Evolutionary conservation across 2,888 invertebrate genomes (phyloP), one percentile per base, ranked within the genome.

Genomic region (Chloroclystis v-ata): DNA sequence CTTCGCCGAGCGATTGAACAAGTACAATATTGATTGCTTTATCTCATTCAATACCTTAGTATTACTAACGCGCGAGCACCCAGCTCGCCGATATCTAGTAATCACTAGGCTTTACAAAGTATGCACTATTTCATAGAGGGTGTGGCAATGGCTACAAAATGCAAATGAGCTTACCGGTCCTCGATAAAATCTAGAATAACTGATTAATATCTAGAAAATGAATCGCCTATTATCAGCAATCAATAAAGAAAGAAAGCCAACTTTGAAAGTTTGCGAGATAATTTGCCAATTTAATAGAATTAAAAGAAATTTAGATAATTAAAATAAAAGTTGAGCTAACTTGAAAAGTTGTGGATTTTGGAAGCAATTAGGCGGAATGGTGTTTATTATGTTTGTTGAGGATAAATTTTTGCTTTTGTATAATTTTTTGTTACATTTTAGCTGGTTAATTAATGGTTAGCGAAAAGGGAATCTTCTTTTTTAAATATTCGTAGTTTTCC

Each of bases 161-260:
- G 52, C 37, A 52, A 52, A 52, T 49, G 48, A 48, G 49, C 37
- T 40, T 43, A 28, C 42, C 35, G 32, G 35, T 46, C 46, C 40
- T 20, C 16, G 35, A 35, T 35, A 35, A 35, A 35, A 28, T 43
- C 50, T 50, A 50, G 50, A 39, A 50, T 39, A 12, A 9, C 43
- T 50, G 50, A 46, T 50, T 43, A 50, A 43, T 29, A 50, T 50
- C 50, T 46, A 50, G 45, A 46, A 46, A 50, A 46, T 50, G 42
- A 40, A 50, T 46, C 29, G 37, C 28, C 43, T 43, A 43, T 49
- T 46, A 49, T 50, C 26, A 50, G 41, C 39, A 46, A 46, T 47
- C 46, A 46, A 47, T 51, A 51, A 40, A 47, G 43, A 43, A 40
- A 43, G 41, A 41, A 44, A 41, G 33, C 11, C 24, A 47, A 49